Base-by-base conservation (phyloP, 2,888 invertebrate genomes). In the Yponomeuta plumbellus region DNA sequence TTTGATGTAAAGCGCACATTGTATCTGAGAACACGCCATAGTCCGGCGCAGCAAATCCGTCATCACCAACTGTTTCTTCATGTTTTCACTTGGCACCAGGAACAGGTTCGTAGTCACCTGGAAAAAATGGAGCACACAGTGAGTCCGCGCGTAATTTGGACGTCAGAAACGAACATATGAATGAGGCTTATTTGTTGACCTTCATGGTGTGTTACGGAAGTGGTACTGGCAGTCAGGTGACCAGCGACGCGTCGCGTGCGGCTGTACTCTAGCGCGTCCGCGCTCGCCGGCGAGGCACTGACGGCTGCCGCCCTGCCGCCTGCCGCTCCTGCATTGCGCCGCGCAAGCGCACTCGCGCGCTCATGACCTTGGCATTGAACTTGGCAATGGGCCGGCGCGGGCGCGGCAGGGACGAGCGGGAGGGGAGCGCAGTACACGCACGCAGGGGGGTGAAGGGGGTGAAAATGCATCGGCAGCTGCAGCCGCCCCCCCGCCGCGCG, bases 331-430 rank as follows among this genome's bases (percentile, higher is more conserved):
- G 93, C 94, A 93, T 88, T 93, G 93, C 93, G 92, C 92, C 91
- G 92, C 93, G 93, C 92, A 93, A 92, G 86, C 92, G 92, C 91
- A 92, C 87, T 92, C 86, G 85, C 86, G 90, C 92, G 92, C 92
- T 89, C 92, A 92, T 93, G 94, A 94, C 95, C 95, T 95, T 95
- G 95, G 94, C 94, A 95, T 93, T 95, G 95, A 95, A 94, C 94
- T 94, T 94, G 94, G 93, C 94, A 93, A 88, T 90, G 91, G 88
- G 87, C 85, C 84, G 88, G 82, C 81, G 68, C 66, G 68, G 67
- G 69, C 67, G 84, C 80, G 85, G 79, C 76, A 72, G 71, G 77
- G 72, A 75, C 74, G 70, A 67, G 69, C 64, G 71, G 34, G 68
- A 66, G 75, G 67, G 71, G 70, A 69, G 72, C 67, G 68, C 44